phyloP scores from a whole-genome alignment of 2,888 invertebrate genomes.

The Latrodectus elegans region DNA sequence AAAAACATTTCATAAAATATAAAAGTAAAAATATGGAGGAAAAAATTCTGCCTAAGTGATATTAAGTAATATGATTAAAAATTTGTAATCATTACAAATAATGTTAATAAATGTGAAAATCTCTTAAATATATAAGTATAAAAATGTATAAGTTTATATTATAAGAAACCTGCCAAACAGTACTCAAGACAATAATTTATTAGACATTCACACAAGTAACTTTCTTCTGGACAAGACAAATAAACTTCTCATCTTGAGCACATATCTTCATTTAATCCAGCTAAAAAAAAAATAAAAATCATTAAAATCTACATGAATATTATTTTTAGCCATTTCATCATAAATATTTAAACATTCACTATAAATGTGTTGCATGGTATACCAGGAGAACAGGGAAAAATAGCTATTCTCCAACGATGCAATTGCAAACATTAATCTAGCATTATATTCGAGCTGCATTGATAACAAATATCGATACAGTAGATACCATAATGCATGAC shows the following conservation, averaged over 20 bases:
- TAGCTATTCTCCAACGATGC: constrained; percentile 32
- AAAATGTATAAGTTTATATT: background rate
- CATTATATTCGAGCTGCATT: constrained; percentile 42
- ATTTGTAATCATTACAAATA: too few species aligned
- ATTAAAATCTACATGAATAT: background rate
- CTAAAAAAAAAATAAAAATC: background rate
- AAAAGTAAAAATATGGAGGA: too few species aligned
- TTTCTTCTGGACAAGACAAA: background rate
- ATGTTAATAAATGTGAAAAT: background rate
- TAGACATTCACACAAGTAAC: background rate
- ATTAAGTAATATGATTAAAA: too few species aligned
- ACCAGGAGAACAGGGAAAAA: constrained; percentile 15
- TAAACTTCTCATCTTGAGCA: background rate
- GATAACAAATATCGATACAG: constrained; percentile 19
- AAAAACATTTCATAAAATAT: too few species aligned
- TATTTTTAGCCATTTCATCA: background rate
- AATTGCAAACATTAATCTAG: constrained; percentile 19
- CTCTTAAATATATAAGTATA: background rate
- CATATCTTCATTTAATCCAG: background rate
- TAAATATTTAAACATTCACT: background rate
- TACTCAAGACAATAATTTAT: background rate
- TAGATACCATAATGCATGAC: constrained; percentile 54
- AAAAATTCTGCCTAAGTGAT: too few species aligned
- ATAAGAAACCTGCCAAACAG: background rate
- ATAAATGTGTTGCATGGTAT: constrained; percentile 2